Base-by-base conservation (phyloP, 2,797 vertebrate species). In the Hozukius guyotensis region DNA sequence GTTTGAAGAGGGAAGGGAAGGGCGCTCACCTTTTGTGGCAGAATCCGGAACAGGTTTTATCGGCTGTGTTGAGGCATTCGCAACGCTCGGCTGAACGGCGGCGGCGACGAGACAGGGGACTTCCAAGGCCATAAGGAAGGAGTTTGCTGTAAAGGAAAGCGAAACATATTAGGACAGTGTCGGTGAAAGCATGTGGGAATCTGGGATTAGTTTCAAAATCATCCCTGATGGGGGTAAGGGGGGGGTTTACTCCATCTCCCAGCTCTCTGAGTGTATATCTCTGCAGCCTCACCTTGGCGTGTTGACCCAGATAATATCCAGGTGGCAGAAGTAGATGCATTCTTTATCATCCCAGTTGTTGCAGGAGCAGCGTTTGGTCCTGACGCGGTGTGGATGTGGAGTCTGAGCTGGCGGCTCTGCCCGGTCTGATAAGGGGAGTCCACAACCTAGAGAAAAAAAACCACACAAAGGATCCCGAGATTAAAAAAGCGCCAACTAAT, bases 251-350 rank as follows among this genome's bases (percentile, higher is more conserved):
- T 49, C 14, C 36, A 42, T 29, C 12, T n/a, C 24, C 3, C 1
- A 61, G n/a, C 8, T 62, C n/a, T 36, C 24, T 57, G 3, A 24
- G 42, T 22, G 36, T 14, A 3, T 8, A 6, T 16, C 31, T 63
- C 18, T n/a, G 73, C 12, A 63, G 42, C 16, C 97, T 96, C 80
- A 98, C 98, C 97, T 97, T 0, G 98, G 97, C 0, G 98, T 98
- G 94, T 99, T 99, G 91, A 99, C 95, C 98, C 98, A 99, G 94
- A 99, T 98, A 80, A 99, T 98, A 85, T 98, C 98, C 89, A 99
- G 94, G 89, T 99, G 98, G 89, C 98, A 99, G 94, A 99, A 99
- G 93, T 99, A 99, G 88, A 99, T 96, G 75, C 98, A 99, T 67
- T 99, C 98, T 83, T 96, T 97, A 93, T 99, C 98, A 5, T 97